These are phyloP conservation scores for Ia io DNA, from an alignment of 2,113 vertebrate species.

Conservation along the genomic window DNA sequence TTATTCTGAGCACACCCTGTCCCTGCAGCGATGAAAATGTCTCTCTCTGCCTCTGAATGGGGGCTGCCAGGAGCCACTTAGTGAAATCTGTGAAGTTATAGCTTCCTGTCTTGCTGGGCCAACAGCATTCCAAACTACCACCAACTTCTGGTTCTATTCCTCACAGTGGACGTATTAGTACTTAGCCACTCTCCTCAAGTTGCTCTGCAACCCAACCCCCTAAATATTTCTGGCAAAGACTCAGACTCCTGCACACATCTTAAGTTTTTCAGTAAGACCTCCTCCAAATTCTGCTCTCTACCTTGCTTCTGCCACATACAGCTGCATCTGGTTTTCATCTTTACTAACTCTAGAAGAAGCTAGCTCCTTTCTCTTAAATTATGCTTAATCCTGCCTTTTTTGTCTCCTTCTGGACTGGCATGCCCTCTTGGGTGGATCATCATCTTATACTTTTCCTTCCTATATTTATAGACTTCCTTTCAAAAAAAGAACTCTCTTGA, in stretches of 20 bases:
- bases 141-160: not conserved
- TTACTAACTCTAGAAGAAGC: not conserved
- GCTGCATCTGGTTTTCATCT: not conserved
- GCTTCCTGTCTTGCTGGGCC: not conserved
- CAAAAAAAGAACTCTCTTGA: not conserved
- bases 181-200: not conserved
- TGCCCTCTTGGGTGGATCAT: not conserved
- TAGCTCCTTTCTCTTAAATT: not conserved
- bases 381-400: not conserved
- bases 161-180: not conserved
- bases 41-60: not conserved
- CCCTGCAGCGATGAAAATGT: not conserved
- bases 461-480: not conserved
- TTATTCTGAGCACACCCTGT: not conserved
- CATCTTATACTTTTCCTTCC: not conserved
- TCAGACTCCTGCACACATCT: not conserved
- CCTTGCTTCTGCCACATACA: not conserved
- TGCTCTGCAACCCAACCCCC: not conserved
- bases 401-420: not conserved
- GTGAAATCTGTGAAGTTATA: not conserved
- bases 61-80: not conserved
- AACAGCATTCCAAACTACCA: not conserved
- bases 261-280: not conserved
- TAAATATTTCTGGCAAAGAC: not conserved
- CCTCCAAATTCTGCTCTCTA: not conserved